Base-by-base conservation (phyloP, 1,140 invertebrate genomes). In the Phocides pigmalion region DNA sequence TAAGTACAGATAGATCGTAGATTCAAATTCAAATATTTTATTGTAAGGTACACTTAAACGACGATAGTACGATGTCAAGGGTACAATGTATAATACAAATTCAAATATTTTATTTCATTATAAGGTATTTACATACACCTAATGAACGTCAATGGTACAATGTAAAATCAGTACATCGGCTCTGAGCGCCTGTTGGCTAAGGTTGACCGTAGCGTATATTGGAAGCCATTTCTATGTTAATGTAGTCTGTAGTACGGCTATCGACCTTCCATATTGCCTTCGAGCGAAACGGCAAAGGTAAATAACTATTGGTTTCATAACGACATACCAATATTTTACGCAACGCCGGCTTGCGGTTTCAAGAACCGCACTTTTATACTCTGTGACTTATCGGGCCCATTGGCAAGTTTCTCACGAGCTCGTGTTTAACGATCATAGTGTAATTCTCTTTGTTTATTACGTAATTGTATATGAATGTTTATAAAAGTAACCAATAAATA, bases 241-340 rank as follows among this genome's bases (percentile, higher is more conserved):
- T 15, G 6, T 54, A 39, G 2, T 54, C 51, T 54, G 19, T 54
- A 37, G 37, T 12, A 49, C n/a, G 4, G 39, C 53, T 22, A 14
- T 4, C 39, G 53, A 14, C 53, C 53, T 58, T 58, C 53, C 20
- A 15, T 8, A 32, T 12, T 56, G 51, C 17, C 37, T 25, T 20
- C 37, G 20, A 37, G 51, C 51, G n/a, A 39, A 50, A 41, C 51
- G 37, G 51, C 39, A 58, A 58, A 58, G 22, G 53, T 58, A 58
- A 58, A 58, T 44, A 58, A 58, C 53, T 58, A 44, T 58, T 44
- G 17, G 53, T 58, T 58, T 58, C 53, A 51, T 51, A 51, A 51
- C 47, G 11, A 51, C 47, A 51, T 51, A 51, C 47, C 47, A 17
- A 51, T 51, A 51, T 16, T 35, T 51, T 51, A 51, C 47, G 47